Conservation (phyloP, 2,113 vertebrate genomes). For the Paedocypris sp. region DNA sequence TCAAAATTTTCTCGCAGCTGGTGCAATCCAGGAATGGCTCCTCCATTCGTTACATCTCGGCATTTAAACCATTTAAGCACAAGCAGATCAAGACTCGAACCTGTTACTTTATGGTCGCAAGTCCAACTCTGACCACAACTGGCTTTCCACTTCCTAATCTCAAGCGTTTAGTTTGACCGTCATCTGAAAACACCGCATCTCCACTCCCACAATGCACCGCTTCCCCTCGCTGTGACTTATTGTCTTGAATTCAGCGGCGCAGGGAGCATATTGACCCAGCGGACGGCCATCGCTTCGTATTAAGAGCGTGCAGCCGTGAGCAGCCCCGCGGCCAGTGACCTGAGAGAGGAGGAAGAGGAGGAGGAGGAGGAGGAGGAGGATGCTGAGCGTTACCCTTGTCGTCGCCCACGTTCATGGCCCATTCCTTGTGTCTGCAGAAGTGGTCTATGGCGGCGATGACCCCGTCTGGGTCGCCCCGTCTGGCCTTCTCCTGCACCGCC, state of each 20-base stretch:
- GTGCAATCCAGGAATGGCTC: too few species aligned
- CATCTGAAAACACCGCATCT: background rate
- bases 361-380: too few species aligned
- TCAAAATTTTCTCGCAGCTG: too few species aligned
- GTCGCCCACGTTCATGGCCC: constrained; percentile 69
- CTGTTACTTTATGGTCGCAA: too few species aligned
- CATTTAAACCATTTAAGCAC: too few species aligned
- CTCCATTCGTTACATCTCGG: too few species aligned
- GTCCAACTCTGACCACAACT: too few species aligned
- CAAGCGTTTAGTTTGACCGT: background rate
- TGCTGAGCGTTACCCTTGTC: constrained; percentile 57
- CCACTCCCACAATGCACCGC: background rate
- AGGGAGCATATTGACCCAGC: constrained; percentile 11
- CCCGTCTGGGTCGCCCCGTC: constrained; percentile 55
- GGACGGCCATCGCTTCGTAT: constrained; percentile 12
- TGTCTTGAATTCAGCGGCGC: background rate
- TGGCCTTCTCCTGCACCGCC: constrained; percentile 58
- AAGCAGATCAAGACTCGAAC: too few species aligned
- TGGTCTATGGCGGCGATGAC: constrained; percentile 58
- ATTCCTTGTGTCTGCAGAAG: constrained; percentile 61
- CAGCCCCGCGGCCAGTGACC: constrained; percentile 18
- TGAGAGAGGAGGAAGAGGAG: background rate
- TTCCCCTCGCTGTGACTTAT: background rate
- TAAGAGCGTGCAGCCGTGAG: constrained; percentile 4
- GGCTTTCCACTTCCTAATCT: too few species aligned